Conservation (phyloP, 2,797 vertebrate species). For the Enteromius argenteus region DNA sequence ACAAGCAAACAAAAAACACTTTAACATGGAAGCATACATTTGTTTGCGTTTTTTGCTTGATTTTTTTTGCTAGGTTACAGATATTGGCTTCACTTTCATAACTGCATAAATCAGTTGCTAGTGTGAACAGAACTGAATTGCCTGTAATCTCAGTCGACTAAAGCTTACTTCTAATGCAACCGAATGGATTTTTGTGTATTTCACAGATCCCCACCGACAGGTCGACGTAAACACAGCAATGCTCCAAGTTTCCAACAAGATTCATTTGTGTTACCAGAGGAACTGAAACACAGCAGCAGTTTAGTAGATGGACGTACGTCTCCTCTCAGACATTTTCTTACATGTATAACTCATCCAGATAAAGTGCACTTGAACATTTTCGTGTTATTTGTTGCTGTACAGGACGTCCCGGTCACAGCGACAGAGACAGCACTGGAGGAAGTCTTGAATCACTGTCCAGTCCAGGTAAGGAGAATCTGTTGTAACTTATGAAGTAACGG, state of each 20-base stretch:
- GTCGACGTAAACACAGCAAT: constrained; percentile 73
- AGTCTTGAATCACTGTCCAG: constrained; percentile 89
- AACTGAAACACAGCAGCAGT: constrained; percentile 61
- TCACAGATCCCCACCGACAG: constrained; percentile 51
- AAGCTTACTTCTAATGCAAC: neutral
- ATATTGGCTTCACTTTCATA: neutral
- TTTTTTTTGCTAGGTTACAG: neutral
- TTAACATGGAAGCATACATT: neutral
- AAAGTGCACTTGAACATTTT: neutral
- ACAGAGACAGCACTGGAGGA: constrained; percentile 85
- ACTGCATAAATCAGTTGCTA: neutral
- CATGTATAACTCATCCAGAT: neutral
- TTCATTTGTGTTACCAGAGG: constrained; percentile 64
- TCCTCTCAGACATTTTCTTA: neutral
- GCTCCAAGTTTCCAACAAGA: constrained; percentile 64
- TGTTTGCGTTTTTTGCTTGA: neutral
- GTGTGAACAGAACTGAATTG: neutral
- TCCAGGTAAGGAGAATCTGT: constrained; percentile 79
- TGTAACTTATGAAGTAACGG: neutral
- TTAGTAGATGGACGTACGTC: constrained; percentile 68
- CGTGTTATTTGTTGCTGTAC: constrained; percentile 32
- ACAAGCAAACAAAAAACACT: too few relatives aligned
- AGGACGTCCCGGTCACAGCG: constrained; percentile 76
- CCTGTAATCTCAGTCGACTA: neutral
- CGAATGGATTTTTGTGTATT: neutral